phyloP scores from a whole-genome alignment of 2,113 vertebrate genomes.

The Thunnus maccoyii region DNA sequence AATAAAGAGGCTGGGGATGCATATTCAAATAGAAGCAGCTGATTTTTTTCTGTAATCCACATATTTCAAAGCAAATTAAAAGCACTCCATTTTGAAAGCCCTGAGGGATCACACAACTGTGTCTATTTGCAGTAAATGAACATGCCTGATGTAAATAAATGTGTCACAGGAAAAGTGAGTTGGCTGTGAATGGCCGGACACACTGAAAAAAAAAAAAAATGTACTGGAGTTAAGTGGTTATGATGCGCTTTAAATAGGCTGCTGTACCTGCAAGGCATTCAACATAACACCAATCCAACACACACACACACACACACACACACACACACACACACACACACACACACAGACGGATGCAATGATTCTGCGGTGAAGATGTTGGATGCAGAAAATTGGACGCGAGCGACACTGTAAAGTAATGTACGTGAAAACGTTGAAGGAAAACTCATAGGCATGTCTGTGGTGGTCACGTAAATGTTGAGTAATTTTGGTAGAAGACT shows the following conservation, averaged over 20 bases:
- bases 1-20: slow-evolving; percentile 63
- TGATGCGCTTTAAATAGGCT: slow-evolving; percentile 52
- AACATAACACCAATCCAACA: slow-evolving; percentile 29
- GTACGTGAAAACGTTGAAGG: background rate
- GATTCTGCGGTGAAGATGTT: slow-evolving; percentile 30
- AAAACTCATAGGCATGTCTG: background rate
- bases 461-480: background rate
- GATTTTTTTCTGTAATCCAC: slow-evolving; percentile 54
- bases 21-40: slow-evolving; percentile 66
- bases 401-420: background rate
- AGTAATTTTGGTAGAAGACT: background rate
- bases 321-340: background rate
- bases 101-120: slow-evolving; percentile 20
- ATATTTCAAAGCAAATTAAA: slow-evolving; percentile 71
- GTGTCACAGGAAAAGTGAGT: slow-evolving; percentile 36
- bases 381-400: slow-evolving; percentile 31
- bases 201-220: background rate
- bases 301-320: background rate
- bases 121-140: slow-evolving; percentile 51
- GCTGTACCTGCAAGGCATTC: slow-evolving; percentile 38
- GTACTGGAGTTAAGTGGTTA: slow-evolving; percentile 44
- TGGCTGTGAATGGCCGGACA: slow-evolving; percentile 3
- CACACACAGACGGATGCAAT: background rate
- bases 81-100: slow-evolving; percentile 39
- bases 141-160: slow-evolving; percentile 50